Base-by-base conservation (phyloP, 2,797 vertebrate species). In the Leucoraja ocellata region DNA sequence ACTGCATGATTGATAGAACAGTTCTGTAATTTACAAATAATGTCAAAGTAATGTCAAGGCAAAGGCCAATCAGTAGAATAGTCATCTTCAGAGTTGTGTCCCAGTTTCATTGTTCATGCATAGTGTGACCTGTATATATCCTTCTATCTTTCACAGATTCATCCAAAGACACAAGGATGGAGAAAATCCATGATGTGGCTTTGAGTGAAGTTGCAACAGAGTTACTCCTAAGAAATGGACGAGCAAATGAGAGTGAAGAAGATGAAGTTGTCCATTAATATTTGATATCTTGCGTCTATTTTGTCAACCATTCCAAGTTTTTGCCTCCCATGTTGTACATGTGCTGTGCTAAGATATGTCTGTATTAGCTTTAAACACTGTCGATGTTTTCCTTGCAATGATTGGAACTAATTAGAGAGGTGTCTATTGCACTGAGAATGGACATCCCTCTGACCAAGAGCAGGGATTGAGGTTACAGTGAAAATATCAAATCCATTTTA, bases 231-330 rank as follows among this genome's bases (percentile, higher is more conserved):
- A 92, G 46, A 13, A 92, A 92, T 76, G 90, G 71, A 58, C 36
- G 76, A 14, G 90, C 90, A 92, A 92, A 92, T 73, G 90, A 76
- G 39, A 92, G 90, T 76, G 90, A 92, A 54, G 71, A 92, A 13
- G 90, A 92, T 54, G 46, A 54, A 54, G 46, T 54, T 54, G 46
- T 54, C 46, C 46, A 54, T 54, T 54, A 54, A 54, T 54, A 5
- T 54, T 54, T 54, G 46, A 54, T 54, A 54, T 21, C 25, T 54
- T 54, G 39, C 9, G 9, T 54, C 90, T 92, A 54, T 46, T 2
- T 23, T 73, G 23, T n/a, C 46, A 14, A 74, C 68, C 23, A 92
- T 92, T 46, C 71, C 71, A 92, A 4, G 90, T 23, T 92, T 76
- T 39, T 91, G 68, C 90, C 14, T 91, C 90, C 28, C 39, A 54